phyloP scores from a whole-genome alignment of 2,888 invertebrate genomes.

The Idaea aversata region DNA sequence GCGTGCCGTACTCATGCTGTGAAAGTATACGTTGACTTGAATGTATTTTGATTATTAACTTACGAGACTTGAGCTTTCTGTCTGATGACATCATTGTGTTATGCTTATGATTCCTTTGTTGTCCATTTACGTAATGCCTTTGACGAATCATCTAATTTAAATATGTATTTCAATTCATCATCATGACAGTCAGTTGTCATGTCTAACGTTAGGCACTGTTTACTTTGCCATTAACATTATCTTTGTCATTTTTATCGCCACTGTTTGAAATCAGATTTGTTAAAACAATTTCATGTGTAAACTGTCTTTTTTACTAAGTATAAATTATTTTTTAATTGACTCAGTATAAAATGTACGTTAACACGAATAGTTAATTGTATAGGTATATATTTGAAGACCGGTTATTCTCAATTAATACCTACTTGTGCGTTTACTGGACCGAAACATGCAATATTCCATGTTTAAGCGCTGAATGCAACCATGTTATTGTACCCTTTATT shows the following conservation, averaged over 20 bases:
- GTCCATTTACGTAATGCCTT: background rate
- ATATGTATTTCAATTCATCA: background rate
- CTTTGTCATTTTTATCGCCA: background rate
- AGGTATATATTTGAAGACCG: background rate
- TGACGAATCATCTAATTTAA: background rate
- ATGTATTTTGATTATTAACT: constrained; percentile 59
- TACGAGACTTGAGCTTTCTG: constrained; percentile 64
- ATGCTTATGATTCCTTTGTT: background rate
- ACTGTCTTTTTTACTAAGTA: too few relatives aligned
- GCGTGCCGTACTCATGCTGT: constrained; percentile 70
- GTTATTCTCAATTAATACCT: background rate
- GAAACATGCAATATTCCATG: background rate
- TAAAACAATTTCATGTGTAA: background rate
- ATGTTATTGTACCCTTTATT: background rate
- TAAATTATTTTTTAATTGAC: background rate
- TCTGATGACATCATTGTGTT: constrained; percentile 37
- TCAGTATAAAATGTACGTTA: background rate
- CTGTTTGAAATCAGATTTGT: background rate
- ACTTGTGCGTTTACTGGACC: background rate
- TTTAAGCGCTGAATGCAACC: background rate
- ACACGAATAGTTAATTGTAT: background rate
- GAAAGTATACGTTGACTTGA: constrained; percentile 72
- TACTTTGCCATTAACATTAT: background rate
- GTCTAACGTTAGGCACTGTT: background rate
- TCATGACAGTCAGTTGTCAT: background rate